These are phyloP conservation scores for Tyrannus savana DNA, from an alignment of 2,113 vertebrate species.

Conservation along the genomic window DNA sequence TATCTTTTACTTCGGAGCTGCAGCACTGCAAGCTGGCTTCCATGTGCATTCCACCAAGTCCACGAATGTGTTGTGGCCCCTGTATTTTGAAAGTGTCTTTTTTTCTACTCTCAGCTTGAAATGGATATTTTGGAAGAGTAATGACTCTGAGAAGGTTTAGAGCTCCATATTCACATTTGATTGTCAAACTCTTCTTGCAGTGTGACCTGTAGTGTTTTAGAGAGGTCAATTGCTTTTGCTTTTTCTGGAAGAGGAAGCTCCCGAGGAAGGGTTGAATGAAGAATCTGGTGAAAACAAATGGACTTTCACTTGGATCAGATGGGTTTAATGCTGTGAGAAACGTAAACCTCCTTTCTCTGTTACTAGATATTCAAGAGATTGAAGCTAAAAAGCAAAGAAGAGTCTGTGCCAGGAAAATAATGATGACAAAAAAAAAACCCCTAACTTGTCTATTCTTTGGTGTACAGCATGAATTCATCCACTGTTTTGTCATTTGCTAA, in stretches of 20 bases:
- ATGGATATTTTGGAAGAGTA: neutral
- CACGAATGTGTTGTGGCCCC: neutral
- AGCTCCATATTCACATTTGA: neutral
- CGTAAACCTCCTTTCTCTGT: neutral
- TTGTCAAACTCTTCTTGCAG: neutral
- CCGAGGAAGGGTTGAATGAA: neutral
- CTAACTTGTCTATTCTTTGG: conserved; percentile 12
- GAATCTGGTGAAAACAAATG: conserved; percentile 15
- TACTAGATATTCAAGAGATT: neutral
- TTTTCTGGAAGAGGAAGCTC: neutral
- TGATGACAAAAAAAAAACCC: neutral
- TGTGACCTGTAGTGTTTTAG: neutral
- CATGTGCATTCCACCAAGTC: neutral
- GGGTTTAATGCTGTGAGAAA: neutral
- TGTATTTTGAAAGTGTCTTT: neutral
- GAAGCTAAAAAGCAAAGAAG: conserved; percentile 31
- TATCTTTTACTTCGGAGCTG: conserved; percentile 22
- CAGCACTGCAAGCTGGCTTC: neutral
- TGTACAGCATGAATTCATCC: conserved; percentile 57
- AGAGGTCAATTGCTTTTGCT: neutral
- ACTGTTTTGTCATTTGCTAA: conserved; percentile 62
- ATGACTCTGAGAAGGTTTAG: neutral
- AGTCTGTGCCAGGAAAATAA: neutral
- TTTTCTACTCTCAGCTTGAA: neutral
- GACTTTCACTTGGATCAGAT: neutral